A percentile compares a stretch with the other conserved stretches of the same genome.
phyloP scores from a whole-genome alignment of 64 coral and sea anemone genomes.

The Montipora capricornis region DNA sequence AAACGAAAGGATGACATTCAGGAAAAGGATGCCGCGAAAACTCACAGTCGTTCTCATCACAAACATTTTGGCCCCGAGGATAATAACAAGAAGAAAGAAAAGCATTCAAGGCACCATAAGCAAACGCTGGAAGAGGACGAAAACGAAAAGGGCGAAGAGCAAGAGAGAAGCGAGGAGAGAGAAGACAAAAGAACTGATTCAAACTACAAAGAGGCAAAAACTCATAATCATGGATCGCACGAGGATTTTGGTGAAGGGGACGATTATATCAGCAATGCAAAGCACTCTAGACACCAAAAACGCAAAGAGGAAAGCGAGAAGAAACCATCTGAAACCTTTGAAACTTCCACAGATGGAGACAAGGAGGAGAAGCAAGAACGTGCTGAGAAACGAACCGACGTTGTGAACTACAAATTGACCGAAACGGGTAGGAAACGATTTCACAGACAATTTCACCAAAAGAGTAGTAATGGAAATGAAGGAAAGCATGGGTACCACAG shows the following conservation, averaged over 20 bases:
- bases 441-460: neutral
- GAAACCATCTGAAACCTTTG: neutral
- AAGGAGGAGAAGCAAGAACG: neutral
- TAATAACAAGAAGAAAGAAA: neutral
- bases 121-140: neutral
- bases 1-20: neutral
- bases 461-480: neutral
- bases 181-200: conserved; percentile 1
- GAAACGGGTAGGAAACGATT: neutral
- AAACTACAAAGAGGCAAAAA: neutral
- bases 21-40: neutral
- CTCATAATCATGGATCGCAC: neutral
- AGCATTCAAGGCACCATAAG: neutral
- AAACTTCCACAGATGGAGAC: neutral
- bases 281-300: neutral
- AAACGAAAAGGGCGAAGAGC: neutral
- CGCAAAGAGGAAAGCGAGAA: neutral
- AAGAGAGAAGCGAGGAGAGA: neutral
- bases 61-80: neutral
- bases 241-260: neutral
- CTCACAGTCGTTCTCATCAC: neutral
- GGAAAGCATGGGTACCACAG: neutral
- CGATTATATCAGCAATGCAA: neutral
- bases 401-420: neutral
- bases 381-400: conserved; percentile 8